phyloP scores from a whole-genome alignment of 2,797 vertebrate species.

The Sandelia bainsii region DNA sequence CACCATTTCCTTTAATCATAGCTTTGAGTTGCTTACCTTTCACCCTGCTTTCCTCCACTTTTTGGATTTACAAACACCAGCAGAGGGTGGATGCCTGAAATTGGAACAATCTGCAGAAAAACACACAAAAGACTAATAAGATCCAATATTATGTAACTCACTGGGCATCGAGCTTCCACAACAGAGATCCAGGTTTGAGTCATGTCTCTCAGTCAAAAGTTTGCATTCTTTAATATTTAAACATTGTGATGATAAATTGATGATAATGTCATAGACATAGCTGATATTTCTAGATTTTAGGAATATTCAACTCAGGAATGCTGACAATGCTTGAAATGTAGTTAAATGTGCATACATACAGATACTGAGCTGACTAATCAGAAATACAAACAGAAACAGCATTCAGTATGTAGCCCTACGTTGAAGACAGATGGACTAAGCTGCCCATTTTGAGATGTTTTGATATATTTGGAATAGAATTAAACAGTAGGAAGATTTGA shows the following conservation, averaged over 20 bases:
- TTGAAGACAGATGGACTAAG: too few species aligned
- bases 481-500: conserved; percentile 21
- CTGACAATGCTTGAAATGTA: not conserved
- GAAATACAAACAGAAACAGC: too few species aligned
- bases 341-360: not conserved
- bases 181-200: too few species aligned
- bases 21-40: conserved; percentile 81
- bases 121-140: not conserved
- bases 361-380: not conserved
- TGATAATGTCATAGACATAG: not conserved
- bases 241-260: not conserved
- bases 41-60: conserved; percentile 95
- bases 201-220: too few species aligned
- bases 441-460: too few species aligned
- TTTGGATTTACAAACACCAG: conserved; percentile 96
- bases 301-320: not conserved
- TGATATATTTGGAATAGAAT: too few species aligned
- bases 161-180: not conserved
- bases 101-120: conserved; percentile 84
- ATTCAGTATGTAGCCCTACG: too few species aligned
- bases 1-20: not conserved
- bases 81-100: conserved; percentile 89
- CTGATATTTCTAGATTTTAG: not conserved
- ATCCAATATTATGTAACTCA: not conserved
- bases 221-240: not conserved